A percentile compares a stretch with the other conserved stretches of the same genome.
Conservation (phyloP, 2,113 vertebrate species). For the Calidris pugnax region DNA sequence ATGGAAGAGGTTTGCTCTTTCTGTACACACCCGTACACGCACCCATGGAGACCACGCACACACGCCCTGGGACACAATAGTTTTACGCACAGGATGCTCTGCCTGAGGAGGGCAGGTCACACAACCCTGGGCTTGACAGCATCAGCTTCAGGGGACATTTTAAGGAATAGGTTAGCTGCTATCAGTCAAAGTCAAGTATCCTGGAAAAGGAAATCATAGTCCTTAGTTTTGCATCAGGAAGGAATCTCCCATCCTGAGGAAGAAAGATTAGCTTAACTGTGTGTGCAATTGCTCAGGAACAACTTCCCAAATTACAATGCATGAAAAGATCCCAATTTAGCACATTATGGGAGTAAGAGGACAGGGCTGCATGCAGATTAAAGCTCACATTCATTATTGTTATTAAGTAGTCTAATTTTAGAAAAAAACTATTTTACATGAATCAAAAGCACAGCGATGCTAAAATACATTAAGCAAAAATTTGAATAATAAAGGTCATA, state of each 20-base stretch:
- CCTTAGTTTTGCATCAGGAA: constrained; percentile 74
- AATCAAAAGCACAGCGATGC: constrained; percentile 39
- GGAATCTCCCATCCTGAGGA: constrained; percentile 83
- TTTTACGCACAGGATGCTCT: constrained; percentile 80
- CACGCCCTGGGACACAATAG: constrained; percentile 71
- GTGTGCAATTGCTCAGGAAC: constrained; percentile 52
- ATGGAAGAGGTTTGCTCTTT: constrained; percentile 11
- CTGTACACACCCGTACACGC: background rate
- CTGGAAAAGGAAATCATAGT: constrained; percentile 78
- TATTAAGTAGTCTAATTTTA: constrained; percentile 75
- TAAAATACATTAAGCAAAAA: constrained; percentile 63
- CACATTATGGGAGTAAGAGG: constrained; percentile 52
- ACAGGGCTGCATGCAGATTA: constrained; percentile 58
- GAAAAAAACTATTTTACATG: constrained; percentile 37
- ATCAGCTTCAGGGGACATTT: constrained; percentile 23
- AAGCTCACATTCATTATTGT: constrained; percentile 73
- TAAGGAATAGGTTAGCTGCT: constrained; percentile 59
- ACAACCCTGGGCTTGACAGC: constrained; percentile 23
- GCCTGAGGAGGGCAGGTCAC: constrained; percentile 53
- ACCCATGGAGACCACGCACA: background rate
- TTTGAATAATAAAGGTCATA: constrained; percentile 70
- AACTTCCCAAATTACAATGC: constrained; percentile 68
- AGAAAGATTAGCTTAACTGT: constrained; percentile 76
- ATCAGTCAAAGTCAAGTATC: constrained; percentile 78
- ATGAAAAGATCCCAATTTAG: constrained; percentile 66